A percentile compares a stretch with the other conserved stretches of the same genome.
phyloP scores from a whole-genome alignment of 2,797 vertebrate genomes.

The Arctocebus calabarensis region DNA sequence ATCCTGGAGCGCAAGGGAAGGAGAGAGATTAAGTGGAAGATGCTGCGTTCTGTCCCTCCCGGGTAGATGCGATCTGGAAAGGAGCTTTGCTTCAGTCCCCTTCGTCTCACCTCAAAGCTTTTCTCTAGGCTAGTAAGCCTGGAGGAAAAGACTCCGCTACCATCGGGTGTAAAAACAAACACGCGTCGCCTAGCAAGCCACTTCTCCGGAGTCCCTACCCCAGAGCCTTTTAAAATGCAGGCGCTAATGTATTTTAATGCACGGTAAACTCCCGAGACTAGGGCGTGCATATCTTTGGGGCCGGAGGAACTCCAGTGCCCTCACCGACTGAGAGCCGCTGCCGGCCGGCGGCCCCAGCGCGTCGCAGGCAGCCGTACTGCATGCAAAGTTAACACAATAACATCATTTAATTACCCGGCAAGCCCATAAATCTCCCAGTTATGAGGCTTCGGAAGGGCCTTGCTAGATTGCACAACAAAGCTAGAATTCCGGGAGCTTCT shows the following conservation, averaged over 20 bases:
- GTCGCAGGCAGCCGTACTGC: slow-evolving; percentile 50
- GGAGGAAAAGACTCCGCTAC: not conserved
- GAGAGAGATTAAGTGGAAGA: slow-evolving; percentile 61
- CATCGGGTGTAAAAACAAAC: slow-evolving; percentile 63
- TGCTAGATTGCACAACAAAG: slow-evolving; percentile 67
- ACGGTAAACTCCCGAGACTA: slow-evolving; percentile 35
- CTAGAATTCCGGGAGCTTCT: slow-evolving; percentile 56
- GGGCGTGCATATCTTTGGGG: not conserved
- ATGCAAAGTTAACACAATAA: slow-evolving; percentile 82
- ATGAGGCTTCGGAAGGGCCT: slow-evolving; percentile 64
- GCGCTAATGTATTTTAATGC: slow-evolving; percentile 64
- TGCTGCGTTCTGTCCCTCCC: not conserved
- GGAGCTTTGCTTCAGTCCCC: slow-evolving; percentile 36
- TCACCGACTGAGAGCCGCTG: not conserved
- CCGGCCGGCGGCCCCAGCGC: not conserved
- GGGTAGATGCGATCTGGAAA: slow-evolving; percentile 25
- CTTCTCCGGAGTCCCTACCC: slow-evolving; percentile 55
- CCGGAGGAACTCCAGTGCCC: slow-evolving; percentile 34
- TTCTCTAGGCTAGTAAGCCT: not conserved
- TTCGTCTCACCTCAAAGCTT: slow-evolving; percentile 48
- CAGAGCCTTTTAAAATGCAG: slow-evolving; percentile 63
- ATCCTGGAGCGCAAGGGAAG: slow-evolving; percentile 14
- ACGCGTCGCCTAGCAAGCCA: slow-evolving; percentile 22
- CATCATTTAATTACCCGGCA: slow-evolving; percentile 78
- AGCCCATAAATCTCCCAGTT: slow-evolving; percentile 76